Base-by-base conservation (phyloP, 2,113 vertebrate genomes). In the Etheostoma cragini region DNA sequence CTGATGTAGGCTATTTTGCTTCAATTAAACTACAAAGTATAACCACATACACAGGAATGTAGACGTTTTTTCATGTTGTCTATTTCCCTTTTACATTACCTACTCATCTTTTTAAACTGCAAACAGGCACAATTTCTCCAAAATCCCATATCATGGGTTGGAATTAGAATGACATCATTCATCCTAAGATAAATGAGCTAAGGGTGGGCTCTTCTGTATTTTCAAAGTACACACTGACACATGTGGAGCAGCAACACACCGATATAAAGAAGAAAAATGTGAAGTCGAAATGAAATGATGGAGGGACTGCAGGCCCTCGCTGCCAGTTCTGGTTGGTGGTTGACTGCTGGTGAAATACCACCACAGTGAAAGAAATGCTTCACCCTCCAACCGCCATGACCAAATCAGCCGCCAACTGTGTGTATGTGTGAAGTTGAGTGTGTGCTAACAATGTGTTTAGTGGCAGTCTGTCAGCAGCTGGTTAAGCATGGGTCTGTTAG, bases 391-490 rank as follows among this genome's bases (percentile, higher is more conserved):
- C 53, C 57, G 45, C 33, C 46, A 8, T 0, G 24, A 75, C 54
- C 35, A 19, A 80, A 75, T 61, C 79, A 54, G 64, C 35, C 38
- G 0, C 78, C 65, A n/a, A 69, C 80, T 58, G 72, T 50, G 65
- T 69, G 65, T 22, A 67, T 80, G 5, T 24, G 24, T 46, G 50
- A 42, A 73, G 82, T 58, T 75, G 22, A 72, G 78, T 60, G 57
- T 76, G 71, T 79, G 84, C 42, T 81, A 82, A 89, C 80, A 68
- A 72, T 14, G 82, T 81, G 80, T 88, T 90, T 81, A 81, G 67
- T 83, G 73, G 24, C 63, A 14, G 5, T 56, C 84, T 91, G 80
- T 85, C 86, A 87, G 26, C 78, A 75, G 81, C 61, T 68, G 76
- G 24, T 61, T 38, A 3, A 1, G 19, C 57, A 5, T 69, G 53